A percentile compares a stretch with the other conserved stretches of the same genome.
Evolutionary conservation across 2,113 vertebrate genomes (phyloP).

Genomic region (Oreochromis spilurus): DNA sequence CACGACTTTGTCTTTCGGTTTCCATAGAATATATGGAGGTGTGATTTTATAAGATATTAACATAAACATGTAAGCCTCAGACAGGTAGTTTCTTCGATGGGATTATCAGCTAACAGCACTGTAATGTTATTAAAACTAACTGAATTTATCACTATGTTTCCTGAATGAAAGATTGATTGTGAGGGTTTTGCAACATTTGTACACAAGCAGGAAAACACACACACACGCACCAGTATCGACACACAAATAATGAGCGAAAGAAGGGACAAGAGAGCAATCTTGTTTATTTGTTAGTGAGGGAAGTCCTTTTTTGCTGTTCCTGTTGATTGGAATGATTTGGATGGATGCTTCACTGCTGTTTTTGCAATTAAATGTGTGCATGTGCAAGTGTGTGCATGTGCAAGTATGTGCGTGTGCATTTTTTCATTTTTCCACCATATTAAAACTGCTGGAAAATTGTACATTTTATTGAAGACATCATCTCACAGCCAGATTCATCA

Average conservation of each 20-base stretch:
- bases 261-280: background rate
- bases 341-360: slow-evolving; percentile 16
- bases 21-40: background rate
- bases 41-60: background rate
- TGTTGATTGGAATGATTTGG: slow-evolving; percentile 42
- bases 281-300: slow-evolving; percentile 16
- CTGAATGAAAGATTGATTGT: background rate
- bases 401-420: background rate
- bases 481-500: slow-evolving; percentile 26
- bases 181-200: background rate
- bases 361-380: background rate
- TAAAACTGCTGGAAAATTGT: slow-evolving; percentile 12
- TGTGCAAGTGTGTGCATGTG: background rate
- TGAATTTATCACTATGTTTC: background rate
- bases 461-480: slow-evolving; percentile 21
- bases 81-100: background rate
- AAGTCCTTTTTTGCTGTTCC: slow-evolving; percentile 12
- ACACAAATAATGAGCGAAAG: background rate
- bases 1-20: background rate
- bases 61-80: background rate
- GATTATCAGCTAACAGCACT: background rate
- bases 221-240: background rate
- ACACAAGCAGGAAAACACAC: background rate
- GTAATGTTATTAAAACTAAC: background rate
- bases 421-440: background rate